These are phyloP conservation scores for Burhinus oedicnemus DNA, from an alignment of 2,113 vertebrate species.

Conservation along the genomic window DNA sequence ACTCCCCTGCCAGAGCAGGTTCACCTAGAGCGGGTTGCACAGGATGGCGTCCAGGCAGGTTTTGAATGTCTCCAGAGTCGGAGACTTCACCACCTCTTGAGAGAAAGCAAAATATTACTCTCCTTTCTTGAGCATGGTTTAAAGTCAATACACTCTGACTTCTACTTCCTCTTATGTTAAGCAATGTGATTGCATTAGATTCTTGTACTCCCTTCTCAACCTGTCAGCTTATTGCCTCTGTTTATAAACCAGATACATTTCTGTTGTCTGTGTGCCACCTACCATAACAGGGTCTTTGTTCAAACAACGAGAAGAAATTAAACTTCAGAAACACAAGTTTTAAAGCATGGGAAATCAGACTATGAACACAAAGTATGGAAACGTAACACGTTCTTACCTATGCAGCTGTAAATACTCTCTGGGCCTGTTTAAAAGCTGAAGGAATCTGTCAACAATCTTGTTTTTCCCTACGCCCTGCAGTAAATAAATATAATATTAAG, in stretches of 20 bases:
- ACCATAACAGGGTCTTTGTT: not conserved
- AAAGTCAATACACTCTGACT: not conserved
- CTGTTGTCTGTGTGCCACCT: not conserved
- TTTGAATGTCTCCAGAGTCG: too few relatives aligned
- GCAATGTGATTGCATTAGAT: not conserved
- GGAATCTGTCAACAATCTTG: constrained; percentile 95
- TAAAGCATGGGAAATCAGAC: not conserved
- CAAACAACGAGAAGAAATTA: not conserved
- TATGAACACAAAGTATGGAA: not conserved
- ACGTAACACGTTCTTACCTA: constrained; percentile 78
- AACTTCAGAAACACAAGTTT: not conserved
- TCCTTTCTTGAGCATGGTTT: not conserved
- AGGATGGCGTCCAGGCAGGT: too few relatives aligned
- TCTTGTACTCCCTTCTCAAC: not conserved
- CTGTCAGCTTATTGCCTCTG: not conserved
- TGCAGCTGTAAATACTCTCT: constrained; percentile 97
- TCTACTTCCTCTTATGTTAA: not conserved
- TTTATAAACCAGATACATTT: not conserved
- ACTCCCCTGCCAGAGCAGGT: too few relatives aligned
- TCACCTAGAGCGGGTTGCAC: too few relatives aligned
- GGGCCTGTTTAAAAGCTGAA: constrained; percentile 94
- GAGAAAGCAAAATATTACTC: not conserved
- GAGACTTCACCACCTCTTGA: too few relatives aligned
- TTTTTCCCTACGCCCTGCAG: constrained; percentile 96
- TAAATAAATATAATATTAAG: constrained; percentile 21